Evolutionary conservation across 2,797 vertebrate species (phyloP), one percentile per base, ranked within the genome.

Genomic region (Hydrocynus forskahlii): DNA sequence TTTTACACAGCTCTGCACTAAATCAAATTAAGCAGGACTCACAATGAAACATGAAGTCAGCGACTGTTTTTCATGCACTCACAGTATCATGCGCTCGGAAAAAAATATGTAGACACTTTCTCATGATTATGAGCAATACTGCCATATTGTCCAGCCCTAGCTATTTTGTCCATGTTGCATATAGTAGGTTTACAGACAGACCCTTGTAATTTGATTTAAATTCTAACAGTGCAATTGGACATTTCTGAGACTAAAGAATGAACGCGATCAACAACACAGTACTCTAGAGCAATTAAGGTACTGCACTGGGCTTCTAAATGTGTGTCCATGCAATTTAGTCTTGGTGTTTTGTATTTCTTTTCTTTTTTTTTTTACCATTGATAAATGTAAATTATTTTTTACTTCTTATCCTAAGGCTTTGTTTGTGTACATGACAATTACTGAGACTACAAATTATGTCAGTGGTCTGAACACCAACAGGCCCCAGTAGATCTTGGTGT

Each of bases 351-450:
- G 71, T 38, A 3, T 74, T 40, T 29, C 3, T 29, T 29, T 62
- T 62, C 16, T 62, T 62, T 62, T 29, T 55, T 78, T 78, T 38
- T 19, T 14, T 10, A 54, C 57, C 68, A 54, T 57, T 40, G 62
- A 77, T 40, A 67, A 73, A 60, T 8, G 29, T 71, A 38, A 59
- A 75, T 83, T 83, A 70, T 83, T 83, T 70, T 52, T 48, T 52
- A 52, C 68, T 70, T 70, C 21, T 16, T n/a, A 19, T 67, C 17
- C 64, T 40, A 67, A 43, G n/a, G 62, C n/a, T 75, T 69, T 63
- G 52, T 73, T 78, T 82, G 21, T 71, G 25, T 72, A 69, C 25
- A 25, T 10, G 52, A 25, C 76, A 29, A 19, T 72, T 57, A 35
- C n/a, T 73, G 52, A 57, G 29, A 70, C 25, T 13, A 10, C n/a